phyloP scores from a whole-genome alignment of 2,113 vertebrate species.

The Nesoenas mayeri region DNA sequence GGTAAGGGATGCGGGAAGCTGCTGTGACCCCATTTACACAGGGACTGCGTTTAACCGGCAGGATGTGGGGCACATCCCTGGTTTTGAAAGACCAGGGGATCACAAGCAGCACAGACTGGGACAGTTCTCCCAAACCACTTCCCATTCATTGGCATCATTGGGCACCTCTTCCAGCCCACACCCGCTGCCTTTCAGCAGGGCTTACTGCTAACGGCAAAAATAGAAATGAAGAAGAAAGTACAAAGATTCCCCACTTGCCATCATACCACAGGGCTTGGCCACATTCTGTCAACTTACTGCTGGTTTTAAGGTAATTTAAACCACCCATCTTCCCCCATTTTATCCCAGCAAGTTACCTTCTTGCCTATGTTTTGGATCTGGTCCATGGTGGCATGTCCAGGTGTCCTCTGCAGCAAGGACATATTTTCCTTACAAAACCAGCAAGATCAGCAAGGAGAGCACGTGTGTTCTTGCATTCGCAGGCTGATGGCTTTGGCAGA shows the following conservation, averaged over 20 bases:
- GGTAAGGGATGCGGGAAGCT: not conserved
- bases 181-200: not conserved
- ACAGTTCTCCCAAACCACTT: not conserved
- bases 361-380: not conserved
- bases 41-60: not conserved
- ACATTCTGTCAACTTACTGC: not conserved
- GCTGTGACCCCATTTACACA: not conserved
- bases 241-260: not conserved
- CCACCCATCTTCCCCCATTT: not conserved
- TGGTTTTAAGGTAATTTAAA: not conserved
- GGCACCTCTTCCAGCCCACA: not conserved
- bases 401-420: not conserved
- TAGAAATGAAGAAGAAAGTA: not conserved
- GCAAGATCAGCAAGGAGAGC: not conserved
- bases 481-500: not conserved
- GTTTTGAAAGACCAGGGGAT: not conserved
- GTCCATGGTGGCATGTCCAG: not conserved
- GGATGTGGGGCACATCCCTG: not conserved
- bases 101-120: not conserved
- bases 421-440: not conserved
- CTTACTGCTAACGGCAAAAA: not conserved
- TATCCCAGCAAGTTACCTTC: not conserved
- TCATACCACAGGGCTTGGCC: not conserved
- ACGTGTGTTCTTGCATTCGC: not conserved
- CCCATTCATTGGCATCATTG: not conserved